Base-by-base conservation (phyloP, 2,113 vertebrate species). In the Oophaga pumilio region DNA sequence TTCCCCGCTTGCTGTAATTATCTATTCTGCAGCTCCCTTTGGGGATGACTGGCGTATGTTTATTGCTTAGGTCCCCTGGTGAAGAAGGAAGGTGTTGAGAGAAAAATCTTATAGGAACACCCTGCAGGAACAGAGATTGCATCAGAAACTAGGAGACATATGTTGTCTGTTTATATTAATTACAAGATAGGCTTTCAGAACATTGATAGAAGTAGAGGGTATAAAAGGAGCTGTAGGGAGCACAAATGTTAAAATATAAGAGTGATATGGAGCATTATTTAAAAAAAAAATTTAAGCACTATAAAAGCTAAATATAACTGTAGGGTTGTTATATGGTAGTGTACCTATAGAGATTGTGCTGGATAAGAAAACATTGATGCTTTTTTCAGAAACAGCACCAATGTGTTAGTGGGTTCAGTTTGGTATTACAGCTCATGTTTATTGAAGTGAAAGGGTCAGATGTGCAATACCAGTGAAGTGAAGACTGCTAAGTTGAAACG, bases 1-100 rank as follows among this genome's bases (percentile, higher is more conserved):
- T 76, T 87, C 79, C 86, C 78, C 79, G 18, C 76, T 87, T 82
- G 56, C 86, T 82, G 86, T 82, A 87, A 87, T 87, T 87, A 87
- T 64, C 79, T 59, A 87, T 82, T 73, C 56, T 66, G 43, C 56
- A 62, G 12, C 66, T 68, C 79, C 86, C 86, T 73, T 59, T 74
- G 82, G 77, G 68, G 78, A 43, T 81, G 43, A 17, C 33, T 64
- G 68, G 86, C 43, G 52, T 87, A 73, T 82, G 78, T 87, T 87
- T 87, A 81, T 82, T 87, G 80, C 53, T 82, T 69, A 53, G 56
- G 9, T 64, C 78, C 79, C 86, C 66, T 87, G 79, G 79, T 43
- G 68, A 69, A 82, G 69, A 82, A 74, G 86, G 69, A 73, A 76
- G 86, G 79, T 87, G 86, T 87, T 87, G n/a, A 76, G 66, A 24